Base-by-base conservation (phyloP, 2,113 vertebrate genomes). In the Elephas maximus region DNA sequence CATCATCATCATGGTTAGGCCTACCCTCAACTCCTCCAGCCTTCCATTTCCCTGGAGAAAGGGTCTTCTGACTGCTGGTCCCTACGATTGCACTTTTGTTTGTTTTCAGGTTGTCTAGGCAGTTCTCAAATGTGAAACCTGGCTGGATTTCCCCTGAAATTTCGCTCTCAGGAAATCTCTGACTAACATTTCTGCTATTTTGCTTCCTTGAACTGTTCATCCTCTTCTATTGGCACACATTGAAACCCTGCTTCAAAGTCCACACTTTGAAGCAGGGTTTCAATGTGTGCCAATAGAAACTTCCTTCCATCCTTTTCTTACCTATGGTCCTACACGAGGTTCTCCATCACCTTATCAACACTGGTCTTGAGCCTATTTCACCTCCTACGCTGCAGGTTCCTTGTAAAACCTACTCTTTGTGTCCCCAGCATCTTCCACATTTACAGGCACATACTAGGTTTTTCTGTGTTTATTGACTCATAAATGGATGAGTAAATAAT, bases 331-430 rank as follows among this genome's bases (percentile, higher is more conserved):
- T 17, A 14, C 67, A 17, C 14, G 30, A 71, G 67, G 30, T 12
- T 71, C 23, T 37, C 24, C 0, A 1, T 11, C 21, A 7, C 20
- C 4, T 3, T 2, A 0, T 20, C 0, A 0, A 0, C 6, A 20
- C 0, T 0, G 5, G 41, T 8, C 0, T 10, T 3, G 8, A 0
- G n/a, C 28, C 30, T 12, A 44, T 12, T 17, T 71, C 10, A 1
- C 15, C 48, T 65, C 44, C 44, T 8, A 5, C 9, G 6, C 67
- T 0, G 2, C 6, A 8, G 24, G 30, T 2, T 5, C 23, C 78
- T 18, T 23, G 23, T 0, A 1, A 3, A 5, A n/a, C 24, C 6
- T 1, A 0, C 0, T 24, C 73, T 41, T 1, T 0, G 5, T 4
- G 18, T 33, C 21, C 41, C 17, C 3, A 33, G 62, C 7, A 2